A percentile compares a stretch with the other conserved stretches of the same genome.
These are phyloP conservation scores for Theocolax elegans DNA, from an alignment of 1,140 invertebrate genomes.

Conservation along the genomic window DNA sequence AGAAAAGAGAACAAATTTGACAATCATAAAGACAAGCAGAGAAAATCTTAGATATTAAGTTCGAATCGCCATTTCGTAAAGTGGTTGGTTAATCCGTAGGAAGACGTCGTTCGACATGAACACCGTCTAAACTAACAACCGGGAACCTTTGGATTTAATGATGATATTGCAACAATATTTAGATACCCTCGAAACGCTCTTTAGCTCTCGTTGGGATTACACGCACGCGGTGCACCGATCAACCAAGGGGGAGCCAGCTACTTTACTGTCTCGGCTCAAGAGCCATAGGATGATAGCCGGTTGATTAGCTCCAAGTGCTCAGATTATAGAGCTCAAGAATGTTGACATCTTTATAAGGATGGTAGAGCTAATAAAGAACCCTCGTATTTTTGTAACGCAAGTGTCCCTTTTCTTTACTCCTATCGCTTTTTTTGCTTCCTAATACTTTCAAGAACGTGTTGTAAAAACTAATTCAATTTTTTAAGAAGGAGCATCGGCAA, in stretches of 20 bases:
- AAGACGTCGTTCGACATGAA: constrained; percentile 53
- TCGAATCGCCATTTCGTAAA: constrained; percentile 30
- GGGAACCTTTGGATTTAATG: too few relatives aligned
- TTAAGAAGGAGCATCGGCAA: too few relatives aligned
- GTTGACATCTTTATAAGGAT: constrained; percentile 41
- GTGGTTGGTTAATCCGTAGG: constrained; percentile 45
- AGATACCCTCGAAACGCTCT: constrained; percentile 52
- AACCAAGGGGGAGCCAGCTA: constrained; percentile 1
- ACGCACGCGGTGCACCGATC: neutral
- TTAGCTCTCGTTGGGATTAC: constrained; percentile 51
- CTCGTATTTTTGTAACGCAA: too few relatives aligned
- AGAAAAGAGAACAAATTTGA: too few relatives aligned
- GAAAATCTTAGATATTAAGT: neutral
- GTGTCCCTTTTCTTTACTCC: too few relatives aligned
- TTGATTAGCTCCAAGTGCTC: constrained; percentile 43
- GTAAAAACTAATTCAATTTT: too few relatives aligned
- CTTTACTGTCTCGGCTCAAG: constrained; percentile 31
- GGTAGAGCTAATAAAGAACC: constrained; percentile 4
- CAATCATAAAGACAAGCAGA: neutral
- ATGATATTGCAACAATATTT: constrained; percentile 57
- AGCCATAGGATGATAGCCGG: constrained; percentile 35
- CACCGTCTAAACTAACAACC: constrained; percentile 35
- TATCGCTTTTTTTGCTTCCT: too few relatives aligned
- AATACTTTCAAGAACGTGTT: too few relatives aligned
- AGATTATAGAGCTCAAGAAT: constrained; percentile 32